A percentile compares a stretch with the other conserved stretches of the same genome.
Conservation (phyloP, 1,140 invertebrate species). For the Alviniconcha marisindica region DNA sequence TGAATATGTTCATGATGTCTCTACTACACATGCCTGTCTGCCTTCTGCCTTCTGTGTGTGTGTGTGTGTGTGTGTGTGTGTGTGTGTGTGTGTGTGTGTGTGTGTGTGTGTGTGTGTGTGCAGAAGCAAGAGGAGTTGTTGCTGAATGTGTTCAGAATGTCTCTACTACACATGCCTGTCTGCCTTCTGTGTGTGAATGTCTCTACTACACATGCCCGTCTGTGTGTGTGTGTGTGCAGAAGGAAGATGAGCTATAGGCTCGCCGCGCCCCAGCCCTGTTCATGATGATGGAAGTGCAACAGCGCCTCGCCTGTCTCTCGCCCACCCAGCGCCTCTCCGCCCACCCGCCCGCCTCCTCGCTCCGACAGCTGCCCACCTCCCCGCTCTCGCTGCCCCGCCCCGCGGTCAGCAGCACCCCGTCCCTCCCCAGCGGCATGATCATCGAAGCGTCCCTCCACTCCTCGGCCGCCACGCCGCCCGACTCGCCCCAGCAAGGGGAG, state of each 20-base stretch:
- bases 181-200: not conserved
- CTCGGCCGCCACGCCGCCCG: conserved; percentile 41
- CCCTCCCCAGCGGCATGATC: conserved; percentile 43
- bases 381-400: conserved; percentile 17
- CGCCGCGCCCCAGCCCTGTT: not conserved
- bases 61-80: too few species aligned
- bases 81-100: too few species aligned
- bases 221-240: conserved; percentile 35
- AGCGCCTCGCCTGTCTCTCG: conserved; percentile 27
- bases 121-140: too few species aligned
- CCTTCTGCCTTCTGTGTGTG: too few species aligned
- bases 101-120: too few species aligned
- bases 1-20: too few species aligned
- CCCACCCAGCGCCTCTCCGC: conserved; percentile 33
- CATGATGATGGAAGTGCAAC: conserved; percentile 46
- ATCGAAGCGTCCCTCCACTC: conserved; percentile 48
- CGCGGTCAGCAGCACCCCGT: not conserved
- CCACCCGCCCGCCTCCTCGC: conserved; percentile 36
- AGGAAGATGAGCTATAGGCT: conserved; percentile 30
- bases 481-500: conserved; percentile 46
- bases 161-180: not conserved
- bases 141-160: too few species aligned
- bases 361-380: conserved; percentile 23
- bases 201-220: not conserved
- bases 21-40: too few species aligned